A percentile compares a stretch with the other conserved stretches of the same genome.
Evolutionary conservation across 2,113 vertebrate species (phyloP).

Genomic region (Peromyscus maniculatus): DNA sequence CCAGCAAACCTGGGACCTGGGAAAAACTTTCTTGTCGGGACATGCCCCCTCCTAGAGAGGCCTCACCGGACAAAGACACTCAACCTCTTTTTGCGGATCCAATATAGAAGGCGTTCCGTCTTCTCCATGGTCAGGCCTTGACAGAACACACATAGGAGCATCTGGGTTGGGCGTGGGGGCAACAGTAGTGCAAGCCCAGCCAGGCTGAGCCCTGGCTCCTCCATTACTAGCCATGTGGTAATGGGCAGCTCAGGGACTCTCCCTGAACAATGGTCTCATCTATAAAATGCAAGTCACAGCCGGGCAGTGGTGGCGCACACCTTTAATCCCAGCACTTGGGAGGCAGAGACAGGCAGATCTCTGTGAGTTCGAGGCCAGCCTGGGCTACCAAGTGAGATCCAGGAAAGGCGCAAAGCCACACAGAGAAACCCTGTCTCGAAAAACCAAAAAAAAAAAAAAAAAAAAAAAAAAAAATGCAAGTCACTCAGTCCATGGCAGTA

Average conservation of each 20-base stretch:
- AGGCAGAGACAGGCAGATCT: too few relatives aligned
- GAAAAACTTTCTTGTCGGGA: neutral
- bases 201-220: neutral
- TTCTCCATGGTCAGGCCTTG: neutral
- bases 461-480: conserved; percentile 28
- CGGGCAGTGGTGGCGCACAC: too few relatives aligned
- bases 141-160: neutral
- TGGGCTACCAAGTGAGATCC: too few relatives aligned
- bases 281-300: neutral
- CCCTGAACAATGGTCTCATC: neutral
- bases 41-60: neutral
- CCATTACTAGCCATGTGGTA: too few relatives aligned
- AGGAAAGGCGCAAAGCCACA: too few relatives aligned
- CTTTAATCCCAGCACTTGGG: too few relatives aligned
- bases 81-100: neutral
- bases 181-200: too few relatives aligned
- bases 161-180: too few relatives aligned
- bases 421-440: too few relatives aligned
- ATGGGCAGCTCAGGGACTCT: neutral
- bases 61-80: neutral
- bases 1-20: neutral
- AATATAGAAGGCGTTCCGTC: neutral
- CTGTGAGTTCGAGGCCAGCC: too few relatives aligned
- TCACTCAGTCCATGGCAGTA: neutral
- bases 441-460: too few relatives aligned